These are phyloP conservation scores for Orius insidiosus DNA, from an alignment of 1,140 invertebrate species.

Conservation along the genomic window DNA sequence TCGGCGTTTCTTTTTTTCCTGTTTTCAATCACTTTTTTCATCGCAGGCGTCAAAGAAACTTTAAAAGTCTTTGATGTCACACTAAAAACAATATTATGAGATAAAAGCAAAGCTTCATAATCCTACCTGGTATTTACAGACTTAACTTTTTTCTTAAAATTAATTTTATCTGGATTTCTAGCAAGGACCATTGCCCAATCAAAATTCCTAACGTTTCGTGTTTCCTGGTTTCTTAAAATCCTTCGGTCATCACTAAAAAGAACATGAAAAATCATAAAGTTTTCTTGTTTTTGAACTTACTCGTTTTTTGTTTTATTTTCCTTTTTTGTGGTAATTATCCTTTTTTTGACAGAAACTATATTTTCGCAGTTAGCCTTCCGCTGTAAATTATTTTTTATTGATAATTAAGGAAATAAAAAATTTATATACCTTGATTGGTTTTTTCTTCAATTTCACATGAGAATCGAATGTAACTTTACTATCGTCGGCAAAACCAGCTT, in stretches of 20 bases:
- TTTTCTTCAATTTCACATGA: slow-evolving; percentile 14
- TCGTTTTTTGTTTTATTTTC: slow-evolving; percentile 2
- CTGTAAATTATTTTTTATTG: slow-evolving; percentile 10
- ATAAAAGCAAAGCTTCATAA: too few species aligned
- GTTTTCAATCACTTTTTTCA: slow-evolving; percentile 30
- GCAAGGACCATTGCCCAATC: slow-evolving; percentile 21
- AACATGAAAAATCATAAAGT: too few species aligned
- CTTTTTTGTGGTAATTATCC: background rate
- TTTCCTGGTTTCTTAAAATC: background rate
- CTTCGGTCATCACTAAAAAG: background rate
- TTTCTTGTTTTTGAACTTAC: too few species aligned
- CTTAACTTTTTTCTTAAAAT: slow-evolving; percentile 9
- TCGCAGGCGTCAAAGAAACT: slow-evolving; percentile 30
- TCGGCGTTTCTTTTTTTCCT: slow-evolving; percentile 26
- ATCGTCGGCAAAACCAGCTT: slow-evolving; percentile 25
- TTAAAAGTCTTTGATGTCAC: background rate
- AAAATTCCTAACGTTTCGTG: slow-evolving; percentile 15
- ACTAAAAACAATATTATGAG: background rate
- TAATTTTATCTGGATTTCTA: slow-evolving; percentile 20
- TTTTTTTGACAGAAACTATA: background rate
- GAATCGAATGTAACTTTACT: slow-evolving; percentile 24
- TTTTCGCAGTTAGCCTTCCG: background rate
- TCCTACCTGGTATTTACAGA: background rate
- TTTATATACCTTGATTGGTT: slow-evolving; percentile 15
- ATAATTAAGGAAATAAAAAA: background rate